A percentile compares a stretch with the other conserved stretches of the same genome.
phyloP scores from a whole-genome alignment of 2,113 vertebrate genomes.

The Phalacrocorax aristotelis region DNA sequence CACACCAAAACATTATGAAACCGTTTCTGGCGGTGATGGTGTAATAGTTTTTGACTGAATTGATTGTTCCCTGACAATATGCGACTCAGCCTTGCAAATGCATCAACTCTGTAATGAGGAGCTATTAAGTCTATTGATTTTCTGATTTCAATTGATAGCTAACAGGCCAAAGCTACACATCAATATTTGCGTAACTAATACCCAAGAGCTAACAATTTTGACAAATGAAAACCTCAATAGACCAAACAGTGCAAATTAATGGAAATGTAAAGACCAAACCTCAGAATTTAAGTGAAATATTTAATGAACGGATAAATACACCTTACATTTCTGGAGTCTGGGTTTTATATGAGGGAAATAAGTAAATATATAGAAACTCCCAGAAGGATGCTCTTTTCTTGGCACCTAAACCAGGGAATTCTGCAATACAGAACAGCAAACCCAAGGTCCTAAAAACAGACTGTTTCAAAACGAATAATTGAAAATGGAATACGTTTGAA shows the following conservation, averaged over 20 bases:
- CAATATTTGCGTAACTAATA: constrained; percentile 94
- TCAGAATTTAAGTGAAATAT: constrained; percentile 63
- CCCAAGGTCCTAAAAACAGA: background rate
- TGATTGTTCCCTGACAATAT: constrained; percentile 83
- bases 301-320: background rate
- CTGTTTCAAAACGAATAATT: background rate
- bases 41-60: constrained; percentile 88
- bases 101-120: constrained; percentile 92
- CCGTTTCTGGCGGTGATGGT: constrained; percentile 65
- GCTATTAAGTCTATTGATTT: constrained; percentile 96
- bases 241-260: constrained; percentile 70
- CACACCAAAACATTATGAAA: constrained; percentile 66
- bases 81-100: constrained; percentile 83
- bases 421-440: background rate
- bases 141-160: constrained; percentile 96
- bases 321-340: background rate
- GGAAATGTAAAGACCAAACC: constrained; percentile 68
- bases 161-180: constrained; percentile 87
- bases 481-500: background rate
- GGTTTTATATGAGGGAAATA: background rate
- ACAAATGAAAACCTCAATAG: constrained; percentile 85
- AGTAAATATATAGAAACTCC: background rate
- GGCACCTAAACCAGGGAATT: background rate
- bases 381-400: background rate
- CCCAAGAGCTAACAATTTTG: constrained; percentile 79